Evolutionary conservation across 2,888 invertebrate species (phyloP).

Genomic region (Tribolium freemani): DNA sequence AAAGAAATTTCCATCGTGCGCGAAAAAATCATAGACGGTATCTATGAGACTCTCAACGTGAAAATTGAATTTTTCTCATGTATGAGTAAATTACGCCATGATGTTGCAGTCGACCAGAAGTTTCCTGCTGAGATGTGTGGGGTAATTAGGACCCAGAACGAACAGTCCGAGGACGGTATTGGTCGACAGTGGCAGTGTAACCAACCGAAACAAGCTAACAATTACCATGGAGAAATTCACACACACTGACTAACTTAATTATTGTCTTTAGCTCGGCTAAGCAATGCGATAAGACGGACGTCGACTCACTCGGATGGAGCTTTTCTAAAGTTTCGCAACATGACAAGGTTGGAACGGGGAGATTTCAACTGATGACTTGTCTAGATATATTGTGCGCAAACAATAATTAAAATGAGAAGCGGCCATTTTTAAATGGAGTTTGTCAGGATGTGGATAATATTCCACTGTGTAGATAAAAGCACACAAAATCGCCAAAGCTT

Average conservation of each 20-base stretch:
- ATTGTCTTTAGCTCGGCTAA: slow-evolving; percentile 49
- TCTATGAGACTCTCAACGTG: neutral
- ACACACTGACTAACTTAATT: slow-evolving; percentile 53
- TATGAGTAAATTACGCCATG: slow-evolving; percentile 16
- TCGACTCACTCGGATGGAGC: slow-evolving; percentile 6
- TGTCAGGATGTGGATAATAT: no score
- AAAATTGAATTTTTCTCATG: slow-evolving; percentile 10
- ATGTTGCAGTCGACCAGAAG: slow-evolving; percentile 19
- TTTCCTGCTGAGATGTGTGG: slow-evolving; percentile 3
- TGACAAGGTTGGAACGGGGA: neutral
- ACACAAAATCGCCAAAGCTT: no score
- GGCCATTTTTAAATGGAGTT: no score
- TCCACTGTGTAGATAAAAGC: no score
- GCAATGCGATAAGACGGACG: slow-evolving; percentile 43
- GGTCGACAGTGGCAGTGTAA: slow-evolving; percentile 39
- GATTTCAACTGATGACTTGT: no score
- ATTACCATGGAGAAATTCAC: slow-evolving; percentile 54
- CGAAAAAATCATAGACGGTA: no score
- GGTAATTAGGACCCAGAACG: slow-evolving; percentile 4
- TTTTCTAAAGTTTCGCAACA: slow-evolving; percentile 13
- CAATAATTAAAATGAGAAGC: no score
- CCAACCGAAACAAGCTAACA: slow-evolving; percentile 49
- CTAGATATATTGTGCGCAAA: no score
- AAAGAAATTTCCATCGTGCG: slow-evolving; percentile 2
- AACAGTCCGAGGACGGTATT: slow-evolving; percentile 16